Evolutionary conservation across 1,140 invertebrate genomes (phyloP).

Genomic region (Eriosoma lanigerum): DNA sequence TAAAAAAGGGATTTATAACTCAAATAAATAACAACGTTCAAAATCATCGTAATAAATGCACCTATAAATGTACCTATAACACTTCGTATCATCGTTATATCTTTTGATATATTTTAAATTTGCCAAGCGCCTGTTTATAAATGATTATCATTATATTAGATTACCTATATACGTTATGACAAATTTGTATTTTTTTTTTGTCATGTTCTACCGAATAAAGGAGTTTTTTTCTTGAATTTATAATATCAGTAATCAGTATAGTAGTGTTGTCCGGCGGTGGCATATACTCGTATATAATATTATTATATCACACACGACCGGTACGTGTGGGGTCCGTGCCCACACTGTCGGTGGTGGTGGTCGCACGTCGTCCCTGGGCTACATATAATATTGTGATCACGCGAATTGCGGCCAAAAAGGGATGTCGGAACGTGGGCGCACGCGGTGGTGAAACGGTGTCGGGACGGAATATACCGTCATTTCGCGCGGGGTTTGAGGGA

Average conservation of each 20-base stretch:
- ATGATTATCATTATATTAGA: too few species aligned
- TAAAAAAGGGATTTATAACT: too few species aligned
- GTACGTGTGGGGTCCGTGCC: slow-evolving; percentile 28
- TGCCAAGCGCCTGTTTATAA: too few species aligned
- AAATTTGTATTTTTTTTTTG: slow-evolving; percentile 32
- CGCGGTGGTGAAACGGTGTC: slow-evolving; percentile 4
- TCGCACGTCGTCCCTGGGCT: slow-evolving; percentile 1
- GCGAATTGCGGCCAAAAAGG: slow-evolving; percentile 41
- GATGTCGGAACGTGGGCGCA: slow-evolving; percentile 7
- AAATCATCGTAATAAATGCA: too few species aligned
- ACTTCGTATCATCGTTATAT: too few species aligned
- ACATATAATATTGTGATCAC: slow-evolving; percentile 50
- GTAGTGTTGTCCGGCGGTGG: slow-evolving; percentile 25
- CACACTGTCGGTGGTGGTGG: not conserved
- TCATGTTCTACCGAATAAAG: not conserved
- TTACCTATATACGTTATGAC: too few species aligned
- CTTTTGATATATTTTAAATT: too few species aligned
- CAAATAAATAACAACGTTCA: too few species aligned
- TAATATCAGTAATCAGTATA: slow-evolving; percentile 27
- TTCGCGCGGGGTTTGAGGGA: slow-evolving; percentile 41
- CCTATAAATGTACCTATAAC: too few species aligned
- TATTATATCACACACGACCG: too few species aligned
- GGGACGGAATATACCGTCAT: slow-evolving; percentile 46
- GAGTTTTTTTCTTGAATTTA: not conserved
- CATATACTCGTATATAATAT: too few species aligned